A percentile compares a stretch with the other conserved stretches of the same genome.
Conservation (phyloP, 2,888 invertebrate species). For the Troides oblongomaculatus region DNA sequence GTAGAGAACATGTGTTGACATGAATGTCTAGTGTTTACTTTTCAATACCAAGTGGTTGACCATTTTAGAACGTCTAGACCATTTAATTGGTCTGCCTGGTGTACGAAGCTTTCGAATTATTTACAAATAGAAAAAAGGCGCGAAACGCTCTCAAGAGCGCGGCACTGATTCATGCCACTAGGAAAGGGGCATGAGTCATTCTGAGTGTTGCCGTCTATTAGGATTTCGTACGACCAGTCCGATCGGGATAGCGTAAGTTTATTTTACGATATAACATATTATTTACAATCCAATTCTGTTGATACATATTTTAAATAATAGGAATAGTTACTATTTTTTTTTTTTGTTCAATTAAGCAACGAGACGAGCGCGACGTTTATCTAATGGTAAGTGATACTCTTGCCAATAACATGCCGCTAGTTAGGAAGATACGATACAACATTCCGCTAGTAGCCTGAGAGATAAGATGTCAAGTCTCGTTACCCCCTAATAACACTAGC, state of each 20-base stretch:
- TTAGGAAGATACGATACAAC: too few species aligned
- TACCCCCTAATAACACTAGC: too few species aligned
- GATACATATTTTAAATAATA: neutral
- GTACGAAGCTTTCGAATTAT: constrained; percentile 26
- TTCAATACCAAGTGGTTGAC: constrained; percentile 19
- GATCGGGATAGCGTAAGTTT: neutral
- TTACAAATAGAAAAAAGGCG: constrained; percentile 34
- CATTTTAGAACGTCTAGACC: constrained; percentile 30
- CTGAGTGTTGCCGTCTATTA: constrained; percentile 25
- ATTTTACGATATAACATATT: neutral
- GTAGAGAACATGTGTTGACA: neutral
- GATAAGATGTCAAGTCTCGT: too few species aligned
- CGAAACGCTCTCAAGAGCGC: constrained; percentile 33
- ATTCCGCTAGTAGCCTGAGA: too few species aligned
- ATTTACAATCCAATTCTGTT: neutral
- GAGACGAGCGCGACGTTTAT: too few species aligned
- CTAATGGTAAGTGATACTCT: too few species aligned
- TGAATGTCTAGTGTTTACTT: constrained; percentile 14
- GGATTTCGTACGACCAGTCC: constrained; percentile 5
- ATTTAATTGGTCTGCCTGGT: constrained; percentile 19
- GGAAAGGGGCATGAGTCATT: constrained; percentile 37
- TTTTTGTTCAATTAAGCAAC: too few species aligned
- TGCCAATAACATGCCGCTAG: too few species aligned
- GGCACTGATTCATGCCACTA: constrained; percentile 34
- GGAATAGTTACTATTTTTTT: too few species aligned